phyloP scores from a whole-genome alignment of 2,113 vertebrate species.

The Odocoileus virginianus region DNA sequence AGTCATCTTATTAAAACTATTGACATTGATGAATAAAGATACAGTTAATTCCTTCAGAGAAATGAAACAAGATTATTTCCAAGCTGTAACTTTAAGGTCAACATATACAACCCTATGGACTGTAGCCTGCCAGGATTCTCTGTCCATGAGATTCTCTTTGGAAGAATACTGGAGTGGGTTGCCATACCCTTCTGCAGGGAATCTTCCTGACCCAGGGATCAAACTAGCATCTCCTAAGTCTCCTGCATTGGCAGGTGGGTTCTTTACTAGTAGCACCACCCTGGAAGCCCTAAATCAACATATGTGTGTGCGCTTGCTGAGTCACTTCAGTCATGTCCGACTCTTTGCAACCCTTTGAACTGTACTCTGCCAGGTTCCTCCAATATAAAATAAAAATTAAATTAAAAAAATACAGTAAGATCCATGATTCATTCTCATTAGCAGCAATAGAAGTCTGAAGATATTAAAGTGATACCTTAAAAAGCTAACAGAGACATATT shows the following conservation, averaged over 20 bases:
- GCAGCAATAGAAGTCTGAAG: background rate
- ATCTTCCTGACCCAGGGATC: background rate
- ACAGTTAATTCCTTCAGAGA: background rate
- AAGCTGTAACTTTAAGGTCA: background rate
- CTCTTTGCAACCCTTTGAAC: background rate
- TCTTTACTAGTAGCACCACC: background rate
- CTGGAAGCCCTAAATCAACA: background rate
- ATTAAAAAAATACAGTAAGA: background rate
- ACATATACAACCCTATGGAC: background rate
- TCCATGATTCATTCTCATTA: background rate
- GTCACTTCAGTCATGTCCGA: background rate
- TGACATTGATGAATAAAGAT: background rate
- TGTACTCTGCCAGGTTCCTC: background rate
- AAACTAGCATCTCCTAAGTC: background rate
- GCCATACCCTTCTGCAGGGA: background rate
- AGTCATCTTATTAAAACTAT: background rate
- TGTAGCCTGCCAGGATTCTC: background rate
- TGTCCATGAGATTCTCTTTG: background rate
- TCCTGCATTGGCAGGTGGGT: background rate
- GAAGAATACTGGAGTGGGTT: background rate
- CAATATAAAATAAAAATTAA: background rate
- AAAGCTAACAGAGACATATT: background rate
- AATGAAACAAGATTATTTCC: background rate
- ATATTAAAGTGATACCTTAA: background rate
- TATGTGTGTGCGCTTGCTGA: background rate